Evolutionary conservation across 2,797 vertebrate species (phyloP), one percentile per base, ranked within the genome.

Genomic region (Pseudotriccus pelzelni): DNA sequence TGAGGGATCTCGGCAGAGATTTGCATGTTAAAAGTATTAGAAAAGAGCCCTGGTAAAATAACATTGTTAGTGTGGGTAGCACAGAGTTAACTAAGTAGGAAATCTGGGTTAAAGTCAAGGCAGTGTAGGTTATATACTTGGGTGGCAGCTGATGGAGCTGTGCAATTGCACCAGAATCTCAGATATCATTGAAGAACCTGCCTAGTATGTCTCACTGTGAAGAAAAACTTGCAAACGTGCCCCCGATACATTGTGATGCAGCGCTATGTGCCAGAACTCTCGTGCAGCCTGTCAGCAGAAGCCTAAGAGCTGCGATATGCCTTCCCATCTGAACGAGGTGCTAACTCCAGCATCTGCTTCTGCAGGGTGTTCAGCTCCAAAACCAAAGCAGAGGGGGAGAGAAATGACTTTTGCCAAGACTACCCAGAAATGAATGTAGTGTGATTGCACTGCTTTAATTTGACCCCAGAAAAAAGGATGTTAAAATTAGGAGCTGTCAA

Each of bases 311-410:
- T 90, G 44, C 0, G 9, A 66, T 52, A 58, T 9, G 23, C 74
- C 58, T 15, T 25, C 76, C 76, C 47, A 8, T 91, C 50, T 41
- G 63, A 94, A 43, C 2, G 27, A 92, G 50, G 69, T 93, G 79
- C 47, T 52, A 92, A 87, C 74, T 75, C 60, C 82, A 86, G 87
- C 87, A 88, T 88, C 92, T 88, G 91, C 92, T 84, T 69, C 87
- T 79, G 30, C 52, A 7, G 32, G 22, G 50, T 37, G 17, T 55
- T 93, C 62, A 46, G 63, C 70, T 91, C 58, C 50, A 62, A 41
- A 50, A 55, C 41, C 60, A 47, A 52, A 90, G 59, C 41, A 53
- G 22, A 64, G 53, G 3, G 36, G 8, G 18, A 44, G 44, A 47
- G 44, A 84, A 87, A 49, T 6, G 1, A n/a, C 68, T 84, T 58